These are phyloP conservation scores for Ectemnius continuus DNA, from an alignment of 2,888 invertebrate genomes.

Conservation along the genomic window DNA sequence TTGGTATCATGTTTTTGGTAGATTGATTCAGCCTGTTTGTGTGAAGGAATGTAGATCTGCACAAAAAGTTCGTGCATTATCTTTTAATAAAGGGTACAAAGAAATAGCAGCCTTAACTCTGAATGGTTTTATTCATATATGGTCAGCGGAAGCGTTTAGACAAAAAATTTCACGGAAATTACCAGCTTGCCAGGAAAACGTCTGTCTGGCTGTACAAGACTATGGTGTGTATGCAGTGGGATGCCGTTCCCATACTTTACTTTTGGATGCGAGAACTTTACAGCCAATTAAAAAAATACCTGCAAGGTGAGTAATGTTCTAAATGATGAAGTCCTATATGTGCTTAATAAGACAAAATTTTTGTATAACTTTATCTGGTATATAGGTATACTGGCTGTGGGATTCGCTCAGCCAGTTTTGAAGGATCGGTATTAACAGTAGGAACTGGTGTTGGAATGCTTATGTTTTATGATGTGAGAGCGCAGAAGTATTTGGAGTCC, in stretches of 20 bases:
- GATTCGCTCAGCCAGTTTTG: constrained; percentile 94
- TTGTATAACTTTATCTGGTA: not conserved
- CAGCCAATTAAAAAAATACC: constrained; percentile 81
- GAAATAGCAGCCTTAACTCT: constrained; percentile 94
- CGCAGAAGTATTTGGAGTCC: constrained; percentile 94
- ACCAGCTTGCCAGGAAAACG: constrained; percentile 94
- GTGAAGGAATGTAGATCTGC: constrained; percentile 89
- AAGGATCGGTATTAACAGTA: constrained; percentile 93
- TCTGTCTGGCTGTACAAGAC: constrained; percentile 92
- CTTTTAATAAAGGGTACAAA: constrained; percentile 90
- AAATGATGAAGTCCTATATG: not conserved
- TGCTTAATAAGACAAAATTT: not conserved
- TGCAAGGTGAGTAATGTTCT: constrained; percentile 65
- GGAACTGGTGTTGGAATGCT: constrained; percentile 95
- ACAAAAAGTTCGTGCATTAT: constrained; percentile 89
- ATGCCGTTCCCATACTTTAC: constrained; percentile 93
- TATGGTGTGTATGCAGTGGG: constrained; percentile 95
- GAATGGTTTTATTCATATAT: constrained; percentile 96
- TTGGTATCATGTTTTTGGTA: constrained; percentile 38
- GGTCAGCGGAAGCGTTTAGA: constrained; percentile 92
- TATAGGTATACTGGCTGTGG: constrained; percentile 95
- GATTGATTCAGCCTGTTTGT: constrained; percentile 81
- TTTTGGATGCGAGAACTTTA: constrained; percentile 92
- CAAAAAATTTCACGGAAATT: constrained; percentile 92
- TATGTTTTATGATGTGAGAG: constrained; percentile 95